These are phyloP conservation scores for Heliconius hewitsoni DNA, from an alignment of 1,140 invertebrate genomes.

Conservation along the genomic window DNA sequence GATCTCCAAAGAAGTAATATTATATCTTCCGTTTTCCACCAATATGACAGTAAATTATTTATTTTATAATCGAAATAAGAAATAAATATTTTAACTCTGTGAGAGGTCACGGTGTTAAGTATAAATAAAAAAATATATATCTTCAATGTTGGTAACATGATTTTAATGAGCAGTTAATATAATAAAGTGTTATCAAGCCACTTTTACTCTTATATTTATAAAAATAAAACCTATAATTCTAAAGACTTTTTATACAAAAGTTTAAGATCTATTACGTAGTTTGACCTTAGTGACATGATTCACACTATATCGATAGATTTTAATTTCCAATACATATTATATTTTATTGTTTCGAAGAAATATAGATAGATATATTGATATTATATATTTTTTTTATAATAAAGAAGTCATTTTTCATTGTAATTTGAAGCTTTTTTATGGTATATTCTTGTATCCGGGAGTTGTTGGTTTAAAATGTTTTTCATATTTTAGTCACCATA, in stretches of 20 bases:
- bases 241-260: neutral
- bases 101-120: constrained; percentile 7
- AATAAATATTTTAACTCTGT: constrained; percentile 6
- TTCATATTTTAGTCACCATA: neutral
- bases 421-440: neutral
- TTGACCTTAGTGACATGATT: constrained; percentile 20
- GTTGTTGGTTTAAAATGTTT: neutral
- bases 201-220: neutral
- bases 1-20: neutral
- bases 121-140: constrained; percentile 6
- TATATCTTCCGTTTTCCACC: neutral
- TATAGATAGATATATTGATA: constrained; percentile 14
- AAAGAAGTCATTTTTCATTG: neutral
- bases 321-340: neutral
- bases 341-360: constrained; percentile 21
- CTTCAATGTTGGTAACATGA: constrained; percentile 2
- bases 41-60: neutral
- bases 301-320: constrained; percentile 22
- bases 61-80: constrained; percentile 6
- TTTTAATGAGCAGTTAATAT: constrained; percentile 23
- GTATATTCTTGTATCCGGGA: constrained; percentile 9
- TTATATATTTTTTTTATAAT: neutral
- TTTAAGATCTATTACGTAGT: constrained; percentile 20
- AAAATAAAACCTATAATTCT: neutral
- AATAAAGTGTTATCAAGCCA: neutral